phyloP scores from a whole-genome alignment of 2,797 vertebrate genomes.

The Perodicticus potto region DNA sequence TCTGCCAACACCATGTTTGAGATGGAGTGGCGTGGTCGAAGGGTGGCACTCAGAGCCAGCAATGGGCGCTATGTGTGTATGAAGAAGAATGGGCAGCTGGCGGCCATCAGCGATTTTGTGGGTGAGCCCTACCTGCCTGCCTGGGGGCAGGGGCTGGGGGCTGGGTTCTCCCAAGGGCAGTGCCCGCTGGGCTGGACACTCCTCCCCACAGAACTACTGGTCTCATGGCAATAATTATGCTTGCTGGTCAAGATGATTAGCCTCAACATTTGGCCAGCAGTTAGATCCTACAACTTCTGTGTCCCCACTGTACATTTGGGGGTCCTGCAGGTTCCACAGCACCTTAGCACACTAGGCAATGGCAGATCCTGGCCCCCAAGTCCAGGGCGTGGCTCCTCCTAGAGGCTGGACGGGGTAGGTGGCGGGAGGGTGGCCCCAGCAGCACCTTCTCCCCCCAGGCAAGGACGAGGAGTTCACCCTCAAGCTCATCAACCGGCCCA shows the following conservation, averaged over 20 bases:
- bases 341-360: accelerated
- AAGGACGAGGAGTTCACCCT: constrained; percentile 94
- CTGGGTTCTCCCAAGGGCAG: no score
- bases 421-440: not conserved
- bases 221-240: accelerated
- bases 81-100: constrained; percentile 98
- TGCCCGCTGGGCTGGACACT: not conserved
- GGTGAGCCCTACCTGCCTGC: constrained; percentile 86
- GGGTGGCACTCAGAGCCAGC: constrained; percentile 94
- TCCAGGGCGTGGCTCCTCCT: not conserved
- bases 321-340: accelerated
- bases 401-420: not conserved
- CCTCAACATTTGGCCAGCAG: no score
- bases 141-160: not conserved
- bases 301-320: accelerated
- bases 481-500: constrained; percentile 97
- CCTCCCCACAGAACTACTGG: not conserved
- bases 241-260: not conserved
- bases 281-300: not conserved
- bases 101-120: constrained; percentile 93
- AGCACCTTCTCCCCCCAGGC: constrained; percentile 86
- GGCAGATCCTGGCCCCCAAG: not conserved
- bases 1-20: constrained; percentile 96
- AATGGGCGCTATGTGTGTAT: constrained; percentile 97
- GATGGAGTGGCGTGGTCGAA: constrained; percentile 94